Percentiles rank a stretch among this genome's conserved stretches.
phyloP scores from a whole-genome alignment of 2,113 vertebrate species.

The Engraulis encrasicolus region DNA sequence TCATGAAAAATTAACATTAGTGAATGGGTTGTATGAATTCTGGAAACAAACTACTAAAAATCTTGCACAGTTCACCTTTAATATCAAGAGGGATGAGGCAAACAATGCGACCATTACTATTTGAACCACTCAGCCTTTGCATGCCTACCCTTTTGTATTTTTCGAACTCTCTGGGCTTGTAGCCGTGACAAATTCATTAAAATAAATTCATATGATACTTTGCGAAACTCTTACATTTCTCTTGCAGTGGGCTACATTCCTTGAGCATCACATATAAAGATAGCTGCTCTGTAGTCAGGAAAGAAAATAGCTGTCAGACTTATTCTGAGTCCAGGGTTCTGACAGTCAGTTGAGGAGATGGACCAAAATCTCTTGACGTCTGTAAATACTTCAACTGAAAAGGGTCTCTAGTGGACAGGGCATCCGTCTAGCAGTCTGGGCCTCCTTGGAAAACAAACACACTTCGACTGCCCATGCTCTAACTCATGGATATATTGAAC shows the following conservation, averaged over 20 bases:
- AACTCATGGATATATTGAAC: background rate
- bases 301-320: background rate
- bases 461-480: background rate
- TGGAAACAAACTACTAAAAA: no score
- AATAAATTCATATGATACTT: background rate
- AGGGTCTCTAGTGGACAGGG: slow-evolving; percentile 6
- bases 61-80: background rate
- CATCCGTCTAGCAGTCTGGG: slow-evolving; percentile 20
- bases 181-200: no score
- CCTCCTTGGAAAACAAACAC: slow-evolving; percentile 3
- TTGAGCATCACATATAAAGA: background rate
- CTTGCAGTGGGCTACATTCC: background rate
- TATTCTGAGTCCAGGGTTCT: slow-evolving; percentile 6
- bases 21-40: no score
- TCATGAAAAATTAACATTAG: no score
- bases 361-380: background rate
- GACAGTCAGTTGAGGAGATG: background rate
- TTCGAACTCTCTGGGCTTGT: no score
- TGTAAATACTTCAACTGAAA: slow-evolving; percentile 11
- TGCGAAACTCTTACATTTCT: background rate
- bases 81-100: background rate
- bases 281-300: background rate
- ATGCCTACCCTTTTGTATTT: no score
- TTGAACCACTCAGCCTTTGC: no score
- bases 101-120: background rate